Conservation (phyloP, 2,888 invertebrate species). For the Lutraria lutraria region DNA sequence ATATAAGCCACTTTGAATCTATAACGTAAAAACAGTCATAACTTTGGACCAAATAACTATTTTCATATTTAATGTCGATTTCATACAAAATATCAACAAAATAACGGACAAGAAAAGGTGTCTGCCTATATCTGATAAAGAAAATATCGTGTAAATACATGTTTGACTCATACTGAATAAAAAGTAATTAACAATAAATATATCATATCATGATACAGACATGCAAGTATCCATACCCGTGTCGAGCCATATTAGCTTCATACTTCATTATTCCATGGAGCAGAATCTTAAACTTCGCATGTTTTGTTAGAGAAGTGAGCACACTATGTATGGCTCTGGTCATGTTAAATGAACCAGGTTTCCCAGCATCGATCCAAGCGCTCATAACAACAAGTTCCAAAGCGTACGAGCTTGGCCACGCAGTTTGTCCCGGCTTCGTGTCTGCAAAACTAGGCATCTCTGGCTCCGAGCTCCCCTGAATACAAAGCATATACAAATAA, state of each 20-base stretch:
- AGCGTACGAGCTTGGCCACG: slow-evolving; percentile 59
- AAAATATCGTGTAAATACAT: too few species aligned
- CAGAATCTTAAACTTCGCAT: slow-evolving; percentile 21
- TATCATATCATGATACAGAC: too few species aligned
- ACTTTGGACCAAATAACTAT: too few species aligned
- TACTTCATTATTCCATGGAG: slow-evolving; percentile 18
- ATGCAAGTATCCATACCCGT: too few species aligned
- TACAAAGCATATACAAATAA: background rate
- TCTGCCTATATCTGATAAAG: too few species aligned
- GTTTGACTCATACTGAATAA: too few species aligned
- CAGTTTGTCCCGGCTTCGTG: background rate
- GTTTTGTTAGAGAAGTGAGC: slow-evolving; percentile 38
- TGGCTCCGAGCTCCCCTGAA: background rate
- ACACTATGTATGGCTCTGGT: slow-evolving; percentile 37
- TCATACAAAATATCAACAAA: too few species aligned
- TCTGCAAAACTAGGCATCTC: slow-evolving; percentile 40
- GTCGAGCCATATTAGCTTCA: background rate
- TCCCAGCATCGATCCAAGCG: slow-evolving; percentile 52
- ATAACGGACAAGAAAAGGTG: too few species aligned
- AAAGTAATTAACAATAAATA: too few species aligned
- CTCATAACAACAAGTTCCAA: slow-evolving; percentile 61
- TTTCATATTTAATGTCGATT: too few species aligned
- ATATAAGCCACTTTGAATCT: too few species aligned
- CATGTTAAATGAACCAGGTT: slow-evolving; percentile 48
- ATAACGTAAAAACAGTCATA: too few species aligned